A percentile compares a stretch with the other conserved stretches of the same genome.
phyloP scores from a whole-genome alignment of 2,888 invertebrate genomes.

The Synanthedon vespiformis region DNA sequence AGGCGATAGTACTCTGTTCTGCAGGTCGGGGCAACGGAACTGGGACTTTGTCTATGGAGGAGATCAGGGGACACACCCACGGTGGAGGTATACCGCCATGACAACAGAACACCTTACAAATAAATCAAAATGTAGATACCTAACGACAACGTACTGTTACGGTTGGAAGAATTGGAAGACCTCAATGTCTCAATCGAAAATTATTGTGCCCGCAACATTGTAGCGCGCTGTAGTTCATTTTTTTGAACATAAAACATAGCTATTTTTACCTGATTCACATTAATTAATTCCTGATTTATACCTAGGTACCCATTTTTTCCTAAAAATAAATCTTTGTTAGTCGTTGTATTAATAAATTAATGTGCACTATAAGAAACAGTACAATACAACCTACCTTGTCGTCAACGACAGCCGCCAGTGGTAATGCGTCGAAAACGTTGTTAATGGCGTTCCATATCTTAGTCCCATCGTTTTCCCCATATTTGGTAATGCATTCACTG shows the following conservation, averaged over 20 bases:
- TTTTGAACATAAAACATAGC: too few relatives aligned
- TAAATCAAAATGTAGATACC: constrained; percentile 2
- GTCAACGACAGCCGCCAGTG: constrained; percentile 80
- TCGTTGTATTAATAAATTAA: too few relatives aligned
- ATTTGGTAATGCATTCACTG: constrained; percentile 77
- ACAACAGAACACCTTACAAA: constrained; percentile 76
- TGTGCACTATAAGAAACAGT: too few relatives aligned
- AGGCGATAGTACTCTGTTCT: constrained; percentile 77
- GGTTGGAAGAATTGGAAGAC: too few relatives aligned
- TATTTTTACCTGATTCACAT: too few relatives aligned
- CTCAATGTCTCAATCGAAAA: too few relatives aligned
- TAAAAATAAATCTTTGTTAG: too few relatives aligned
- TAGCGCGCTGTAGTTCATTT: too few relatives aligned
- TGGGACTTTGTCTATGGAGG: constrained; percentile 75
- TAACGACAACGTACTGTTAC: too few relatives aligned
- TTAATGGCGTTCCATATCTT: constrained; percentile 79
- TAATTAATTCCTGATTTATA: too few relatives aligned
- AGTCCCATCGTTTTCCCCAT: constrained; percentile 73
- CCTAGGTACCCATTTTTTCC: too few relatives aligned
- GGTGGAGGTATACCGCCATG: constrained; percentile 84
- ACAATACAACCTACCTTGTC: constrained; percentile 61
- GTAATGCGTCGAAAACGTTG: constrained; percentile 77
- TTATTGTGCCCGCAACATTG: too few relatives aligned
- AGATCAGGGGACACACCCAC: constrained; percentile 72
- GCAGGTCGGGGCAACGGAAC: constrained; percentile 75